Conservation (phyloP, 2,797 vertebrate genomes). For the Periparus ater region DNA sequence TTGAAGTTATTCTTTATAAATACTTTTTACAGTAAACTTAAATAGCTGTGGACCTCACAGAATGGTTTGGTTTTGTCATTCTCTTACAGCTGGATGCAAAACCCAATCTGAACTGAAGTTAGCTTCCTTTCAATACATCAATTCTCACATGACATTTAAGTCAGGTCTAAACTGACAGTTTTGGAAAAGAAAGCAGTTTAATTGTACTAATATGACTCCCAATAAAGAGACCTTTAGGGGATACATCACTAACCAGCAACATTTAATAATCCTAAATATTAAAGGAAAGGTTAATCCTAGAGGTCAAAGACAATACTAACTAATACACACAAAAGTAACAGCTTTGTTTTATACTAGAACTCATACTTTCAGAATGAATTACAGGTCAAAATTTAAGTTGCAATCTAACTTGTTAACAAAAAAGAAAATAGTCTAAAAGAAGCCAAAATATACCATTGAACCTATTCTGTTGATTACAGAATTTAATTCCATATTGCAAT, state of each 20-base stretch:
- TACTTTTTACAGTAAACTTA: accelerated
- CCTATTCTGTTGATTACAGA: not conserved
- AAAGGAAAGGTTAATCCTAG: not conserved
- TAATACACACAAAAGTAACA: not conserved
- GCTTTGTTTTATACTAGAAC: not conserved
- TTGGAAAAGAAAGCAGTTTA: not conserved
- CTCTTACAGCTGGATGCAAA: not conserved
- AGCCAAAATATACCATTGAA: not conserved
- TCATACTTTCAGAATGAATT: not conserved
- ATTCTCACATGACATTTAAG: not conserved
- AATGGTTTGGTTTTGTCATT: not conserved
- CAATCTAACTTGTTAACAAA: not conserved
- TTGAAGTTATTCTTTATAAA: not conserved
- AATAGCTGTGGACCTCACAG: not conserved
- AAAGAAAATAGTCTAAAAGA: not conserved
- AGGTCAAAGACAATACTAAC: not conserved
- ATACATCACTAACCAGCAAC: not conserved
- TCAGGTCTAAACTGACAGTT: not conserved
- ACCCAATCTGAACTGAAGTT: not conserved
- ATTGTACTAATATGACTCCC: not conserved
- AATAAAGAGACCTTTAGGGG: not conserved
- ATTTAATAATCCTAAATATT: not conserved
- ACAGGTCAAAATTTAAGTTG: not conserved
- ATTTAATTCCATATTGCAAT: not conserved
- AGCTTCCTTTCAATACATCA: not conserved